These are phyloP conservation scores for Leptinotarsa juncta DNA, from an alignment of 2,888 invertebrate genomes.

Conservation along the genomic window DNA sequence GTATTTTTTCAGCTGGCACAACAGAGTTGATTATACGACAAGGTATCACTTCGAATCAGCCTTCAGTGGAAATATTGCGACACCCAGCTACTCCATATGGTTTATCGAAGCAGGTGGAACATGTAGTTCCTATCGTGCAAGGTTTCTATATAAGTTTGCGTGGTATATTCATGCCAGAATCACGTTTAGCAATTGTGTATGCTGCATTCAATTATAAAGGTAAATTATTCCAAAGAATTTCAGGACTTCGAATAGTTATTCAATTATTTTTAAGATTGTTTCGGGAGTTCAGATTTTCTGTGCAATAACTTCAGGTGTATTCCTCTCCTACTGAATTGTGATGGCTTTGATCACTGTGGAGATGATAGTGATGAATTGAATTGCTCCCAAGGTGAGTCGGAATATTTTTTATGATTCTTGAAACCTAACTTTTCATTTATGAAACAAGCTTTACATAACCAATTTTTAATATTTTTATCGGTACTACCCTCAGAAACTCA, in stretches of 20 bases:
- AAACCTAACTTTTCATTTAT: background rate
- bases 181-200: conserved; percentile 76
- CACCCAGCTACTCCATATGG: conserved; percentile 65
- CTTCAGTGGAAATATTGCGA: conserved; percentile 70
- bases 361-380: conserved; percentile 78
- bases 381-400: conserved; percentile 68
- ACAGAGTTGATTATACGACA: conserved; percentile 75
- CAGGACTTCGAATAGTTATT: background rate
- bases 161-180: conserved; percentile 73
- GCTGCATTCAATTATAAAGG: conserved; percentile 78
- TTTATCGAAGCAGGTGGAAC: conserved; percentile 66
- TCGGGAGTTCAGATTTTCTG: conserved; percentile 75
- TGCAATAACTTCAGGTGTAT: conserved; percentile 80
- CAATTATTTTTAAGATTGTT: conserved; percentile 70
- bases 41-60: conserved; percentile 75
- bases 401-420: background rate
- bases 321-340: conserved; percentile 75
- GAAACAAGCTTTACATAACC: background rate
- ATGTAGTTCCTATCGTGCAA: conserved; percentile 72
- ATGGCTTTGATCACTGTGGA: conserved; percentile 83
- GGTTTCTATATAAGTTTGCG: conserved; percentile 78
- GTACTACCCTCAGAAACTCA: too few relatives aligned
- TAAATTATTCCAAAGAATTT: conserved; percentile 55
- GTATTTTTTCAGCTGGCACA: conserved; percentile 66
- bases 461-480: background rate